Base-by-base conservation (phyloP, 2,797 vertebrate genomes). In the Selene dorsalis region DNA sequence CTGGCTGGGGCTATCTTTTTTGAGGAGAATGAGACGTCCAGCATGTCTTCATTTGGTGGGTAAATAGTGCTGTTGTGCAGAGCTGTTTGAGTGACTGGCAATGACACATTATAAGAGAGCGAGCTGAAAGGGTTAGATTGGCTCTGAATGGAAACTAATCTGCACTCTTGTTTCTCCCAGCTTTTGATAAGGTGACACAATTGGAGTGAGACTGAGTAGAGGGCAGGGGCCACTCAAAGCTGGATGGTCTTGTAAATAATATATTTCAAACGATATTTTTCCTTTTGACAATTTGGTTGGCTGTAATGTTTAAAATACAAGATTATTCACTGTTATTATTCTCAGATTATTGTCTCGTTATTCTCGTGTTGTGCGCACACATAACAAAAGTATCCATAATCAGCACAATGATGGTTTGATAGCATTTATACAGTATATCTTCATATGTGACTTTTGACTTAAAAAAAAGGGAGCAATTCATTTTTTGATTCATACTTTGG, bases 111-210 rank as follows among this genome's bases (percentile, higher is more conserved):
- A 75, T 73, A 76, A 75, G 84, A 85, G 84, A 73, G 77, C 5
- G 64, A 85, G 65, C 78, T 89, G 89, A 93, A 91, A 88, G 88
- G 87, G 91, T 90, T 89, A 89, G 81, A 92, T 87, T 88, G 85
- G 80, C 71, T 45, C 80, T 89, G 87, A 93, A 93, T 87, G 81
- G 83, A 88, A 90, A 90, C 82, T 93, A 91, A 93, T 93, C 90
- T 90, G 72, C 74, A 72, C 83, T 84, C 85, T 89, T 91, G 85
- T 92, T 90, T 91, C 83, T 88, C 57, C 13, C 75, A 71, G 87
- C 62, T 81, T 91, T 90, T 94, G 92, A 93, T 91, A 87, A 90
- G 80, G 76, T 87, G 87, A 79, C 69, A 89, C 86, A 90, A 90
- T 89, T 92, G 91, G 77, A 84, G 69, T 32, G 73, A 77, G 72